Percentiles rank a stretch among this genome's conserved stretches.
These are phyloP conservation scores for Melanaphis sacchari DNA, from an alignment of 1,140 invertebrate species.

Conservation along the genomic window DNA sequence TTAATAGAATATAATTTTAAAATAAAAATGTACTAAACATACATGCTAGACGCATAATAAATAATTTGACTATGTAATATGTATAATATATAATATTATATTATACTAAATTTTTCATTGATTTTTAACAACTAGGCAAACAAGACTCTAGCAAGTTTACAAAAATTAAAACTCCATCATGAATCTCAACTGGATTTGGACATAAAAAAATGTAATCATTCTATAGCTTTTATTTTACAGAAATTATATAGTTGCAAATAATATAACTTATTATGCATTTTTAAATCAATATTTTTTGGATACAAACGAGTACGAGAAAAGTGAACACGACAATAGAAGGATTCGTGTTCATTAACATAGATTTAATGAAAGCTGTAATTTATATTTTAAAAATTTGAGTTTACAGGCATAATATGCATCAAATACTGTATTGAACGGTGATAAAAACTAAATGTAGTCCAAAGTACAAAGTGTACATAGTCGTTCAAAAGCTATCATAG, in stretches of 20 bases:
- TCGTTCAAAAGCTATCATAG: neutral
- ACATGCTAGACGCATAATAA: neutral
- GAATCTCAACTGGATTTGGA: neutral
- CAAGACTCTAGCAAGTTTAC: neutral
- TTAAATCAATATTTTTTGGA: neutral
- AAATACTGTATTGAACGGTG: neutral
- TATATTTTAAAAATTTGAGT: neutral
- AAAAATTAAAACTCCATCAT: neutral
- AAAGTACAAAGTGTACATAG: neutral
- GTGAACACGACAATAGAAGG: neutral
- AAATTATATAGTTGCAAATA: neutral
- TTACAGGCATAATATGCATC: neutral
- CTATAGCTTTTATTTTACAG: neutral
- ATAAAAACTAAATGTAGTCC: neutral
- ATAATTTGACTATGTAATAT: no score
- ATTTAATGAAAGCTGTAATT: conserved; percentile 9
- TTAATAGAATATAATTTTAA: neutral
- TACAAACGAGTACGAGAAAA: neutral
- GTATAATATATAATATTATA: neutral
- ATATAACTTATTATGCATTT: neutral
- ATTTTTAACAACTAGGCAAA: neutral
- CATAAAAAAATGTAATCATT: neutral
- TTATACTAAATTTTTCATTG: neutral
- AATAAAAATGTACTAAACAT: neutral
- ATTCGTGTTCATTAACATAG: neutral